phyloP scores from a whole-genome alignment of 2,888 invertebrate species.

The Drosophila melanocephala region DNA sequence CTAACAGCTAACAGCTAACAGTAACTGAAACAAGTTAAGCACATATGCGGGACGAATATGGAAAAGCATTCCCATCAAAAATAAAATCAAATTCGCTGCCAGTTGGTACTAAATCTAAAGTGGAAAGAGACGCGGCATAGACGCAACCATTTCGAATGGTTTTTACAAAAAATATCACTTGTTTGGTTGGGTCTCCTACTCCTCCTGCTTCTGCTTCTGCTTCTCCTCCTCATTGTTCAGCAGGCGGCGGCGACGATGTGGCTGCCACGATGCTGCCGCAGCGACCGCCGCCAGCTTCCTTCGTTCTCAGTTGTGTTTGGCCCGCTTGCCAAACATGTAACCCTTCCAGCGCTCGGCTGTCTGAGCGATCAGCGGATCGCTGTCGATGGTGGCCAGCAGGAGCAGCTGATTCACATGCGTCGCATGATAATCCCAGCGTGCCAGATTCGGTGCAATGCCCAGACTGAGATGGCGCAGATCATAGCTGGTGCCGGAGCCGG shows the following conservation, averaged over 20 bases:
- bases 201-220: not conserved
- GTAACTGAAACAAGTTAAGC: conserved; percentile 39
- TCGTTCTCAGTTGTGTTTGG: conserved; percentile 93
- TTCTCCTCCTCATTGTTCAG: not conserved
- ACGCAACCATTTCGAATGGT: conserved; percentile 73
- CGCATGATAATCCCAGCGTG: conserved; percentile 99
- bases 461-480: conserved; percentile 97
- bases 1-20: conserved; percentile 32
- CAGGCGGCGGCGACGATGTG: conserved; percentile 45
- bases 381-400: conserved; percentile 93
- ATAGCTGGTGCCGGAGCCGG: conserved; percentile 97
- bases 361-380: conserved; percentile 91
- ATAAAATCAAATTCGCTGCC: conserved; percentile 43
- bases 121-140: conserved; percentile 44
- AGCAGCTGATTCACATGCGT: conserved; percentile 98
- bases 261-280: conserved; percentile 53
- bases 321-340: conserved; percentile 97
- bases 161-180: conserved; percentile 76
- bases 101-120: conserved; percentile 12
- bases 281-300: conserved; percentile 67
- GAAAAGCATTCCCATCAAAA: conserved; percentile 28
- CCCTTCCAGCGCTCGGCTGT: conserved; percentile 97
- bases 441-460: conserved; percentile 95
- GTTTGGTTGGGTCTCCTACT: conserved; percentile 33
- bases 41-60: conserved; percentile 27